phyloP scores from a whole-genome alignment of 2,113 vertebrate genomes.

The Alexandromys fortis region DNA sequence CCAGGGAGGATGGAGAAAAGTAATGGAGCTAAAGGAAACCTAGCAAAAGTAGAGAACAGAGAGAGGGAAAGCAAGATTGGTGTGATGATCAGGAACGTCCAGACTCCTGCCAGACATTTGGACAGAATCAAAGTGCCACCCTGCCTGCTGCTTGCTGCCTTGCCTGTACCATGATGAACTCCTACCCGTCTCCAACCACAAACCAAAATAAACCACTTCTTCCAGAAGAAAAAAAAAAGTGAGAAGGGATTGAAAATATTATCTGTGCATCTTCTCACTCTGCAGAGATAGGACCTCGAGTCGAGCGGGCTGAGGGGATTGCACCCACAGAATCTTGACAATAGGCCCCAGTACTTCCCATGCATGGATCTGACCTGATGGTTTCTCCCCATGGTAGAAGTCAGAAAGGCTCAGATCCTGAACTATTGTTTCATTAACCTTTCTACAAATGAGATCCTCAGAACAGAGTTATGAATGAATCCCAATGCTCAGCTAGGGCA shows the following conservation, averaged over 20 bases:
- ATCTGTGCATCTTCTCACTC: not conserved
- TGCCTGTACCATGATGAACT: not conserved
- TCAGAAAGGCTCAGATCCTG: not conserved
- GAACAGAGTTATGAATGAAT: not conserved
- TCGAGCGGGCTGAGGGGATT: not conserved
- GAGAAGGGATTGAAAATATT: rapidly evolving
- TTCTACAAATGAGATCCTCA: not conserved
- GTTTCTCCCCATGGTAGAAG: not conserved
- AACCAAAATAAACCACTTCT: not conserved
- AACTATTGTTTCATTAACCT: not conserved
- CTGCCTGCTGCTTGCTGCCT: not conserved
- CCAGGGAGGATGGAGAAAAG: not conserved
- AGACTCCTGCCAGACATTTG: not conserved
- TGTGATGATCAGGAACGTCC: not conserved
- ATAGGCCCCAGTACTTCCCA: not conserved
- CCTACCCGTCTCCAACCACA: not conserved
- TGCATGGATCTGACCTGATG: not conserved
- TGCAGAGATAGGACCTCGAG: not conserved
- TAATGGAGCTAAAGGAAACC: not conserved
- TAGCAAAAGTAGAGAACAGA: not conserved
- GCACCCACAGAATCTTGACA: not conserved
- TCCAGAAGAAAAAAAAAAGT: not conserved
- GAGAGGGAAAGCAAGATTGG: not conserved
- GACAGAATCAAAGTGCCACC: not conserved
- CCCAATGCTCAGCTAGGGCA: not conserved